These are phyloP conservation scores for Watsonalla binaria DNA, from an alignment of 2,888 invertebrate species.

Conservation along the genomic window DNA sequence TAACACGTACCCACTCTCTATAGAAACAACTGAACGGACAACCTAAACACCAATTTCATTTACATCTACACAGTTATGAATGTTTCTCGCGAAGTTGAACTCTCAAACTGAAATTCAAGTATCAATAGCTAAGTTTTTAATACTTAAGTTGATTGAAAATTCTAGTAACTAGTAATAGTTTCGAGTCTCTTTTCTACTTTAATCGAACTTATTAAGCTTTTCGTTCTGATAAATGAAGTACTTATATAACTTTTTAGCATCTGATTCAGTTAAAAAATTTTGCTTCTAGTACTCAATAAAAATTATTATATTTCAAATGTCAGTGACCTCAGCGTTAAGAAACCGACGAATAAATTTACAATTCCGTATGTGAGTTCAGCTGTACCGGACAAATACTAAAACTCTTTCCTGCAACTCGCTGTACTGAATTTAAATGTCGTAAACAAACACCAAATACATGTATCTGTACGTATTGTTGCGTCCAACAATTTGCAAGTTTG, in stretches of 20 bases:
- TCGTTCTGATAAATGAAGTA: no score
- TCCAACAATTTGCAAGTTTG: conserved; percentile 28
- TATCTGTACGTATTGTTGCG: conserved; percentile 21
- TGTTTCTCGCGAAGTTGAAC: conserved; percentile 7
- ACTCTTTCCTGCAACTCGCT: conserved; percentile 59
- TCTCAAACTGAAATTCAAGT: background rate
- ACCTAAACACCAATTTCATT: conserved; percentile 12
- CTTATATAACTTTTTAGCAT: no score
- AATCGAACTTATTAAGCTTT: background rate
- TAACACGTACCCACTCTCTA: conserved; percentile 40
- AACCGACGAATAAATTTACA: conserved; percentile 66
- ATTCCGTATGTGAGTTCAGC: conserved; percentile 68
- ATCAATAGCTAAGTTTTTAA: background rate
- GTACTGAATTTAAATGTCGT: conserved; percentile 54
- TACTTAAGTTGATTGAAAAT: background rate
- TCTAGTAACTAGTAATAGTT: background rate
- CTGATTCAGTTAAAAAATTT: no score
- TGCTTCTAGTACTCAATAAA: no score
- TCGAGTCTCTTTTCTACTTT: background rate
- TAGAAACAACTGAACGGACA: conserved; percentile 40
- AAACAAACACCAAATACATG: conserved; percentile 46
- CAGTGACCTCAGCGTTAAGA: conserved; percentile 41
- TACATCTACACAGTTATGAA: background rate
- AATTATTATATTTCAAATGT: conserved; percentile 8
- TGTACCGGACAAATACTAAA: conserved; percentile 69